A percentile compares a stretch with the other conserved stretches of the same genome.
phyloP scores from a whole-genome alignment of 2,888 invertebrate genomes.

The Netelia fuscicornis region DNA sequence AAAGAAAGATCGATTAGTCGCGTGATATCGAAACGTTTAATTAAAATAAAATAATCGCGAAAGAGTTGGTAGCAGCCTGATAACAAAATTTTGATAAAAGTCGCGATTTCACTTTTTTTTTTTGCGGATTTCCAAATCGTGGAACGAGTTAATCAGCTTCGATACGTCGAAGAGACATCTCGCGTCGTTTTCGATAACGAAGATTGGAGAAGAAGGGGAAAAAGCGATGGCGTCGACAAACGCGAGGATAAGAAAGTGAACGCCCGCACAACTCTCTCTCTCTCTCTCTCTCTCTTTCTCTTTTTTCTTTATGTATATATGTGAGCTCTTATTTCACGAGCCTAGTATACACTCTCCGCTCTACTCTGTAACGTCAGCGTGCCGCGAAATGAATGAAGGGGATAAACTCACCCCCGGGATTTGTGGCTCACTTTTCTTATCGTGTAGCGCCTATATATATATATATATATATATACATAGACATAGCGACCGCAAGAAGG shows the following conservation, averaged over 20 bases:
- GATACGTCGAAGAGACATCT: background rate
- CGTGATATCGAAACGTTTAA: too few relatives aligned
- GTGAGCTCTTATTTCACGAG: background rate
- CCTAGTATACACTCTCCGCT: constrained; percentile 32
- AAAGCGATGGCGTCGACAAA: constrained; percentile 17
- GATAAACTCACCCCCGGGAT: constrained; percentile 72
- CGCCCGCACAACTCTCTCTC: background rate
- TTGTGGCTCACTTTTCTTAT: constrained; percentile 64
- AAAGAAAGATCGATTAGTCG: too few relatives aligned
- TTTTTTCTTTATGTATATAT: constrained; percentile 8
- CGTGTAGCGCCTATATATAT: constrained; percentile 11
- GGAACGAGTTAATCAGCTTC: background rate
- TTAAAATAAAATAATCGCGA: too few relatives aligned
- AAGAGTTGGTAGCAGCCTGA: too few relatives aligned
- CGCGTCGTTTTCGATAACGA: constrained; percentile 34
- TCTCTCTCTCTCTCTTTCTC: constrained; percentile 18
- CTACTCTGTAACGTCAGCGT: constrained; percentile 69
- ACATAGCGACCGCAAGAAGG: background rate
- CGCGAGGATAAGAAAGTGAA: constrained; percentile 40
- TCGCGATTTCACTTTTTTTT: background rate
- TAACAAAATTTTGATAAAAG: too few relatives aligned
- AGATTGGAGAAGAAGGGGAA: constrained; percentile 8
- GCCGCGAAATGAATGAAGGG: constrained; percentile 75
- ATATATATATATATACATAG: background rate
- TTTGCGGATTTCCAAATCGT: background rate